Evolutionary conservation across 2,888 invertebrate species (phyloP).

Genomic region (Leptinotarsa peninsularis): DNA sequence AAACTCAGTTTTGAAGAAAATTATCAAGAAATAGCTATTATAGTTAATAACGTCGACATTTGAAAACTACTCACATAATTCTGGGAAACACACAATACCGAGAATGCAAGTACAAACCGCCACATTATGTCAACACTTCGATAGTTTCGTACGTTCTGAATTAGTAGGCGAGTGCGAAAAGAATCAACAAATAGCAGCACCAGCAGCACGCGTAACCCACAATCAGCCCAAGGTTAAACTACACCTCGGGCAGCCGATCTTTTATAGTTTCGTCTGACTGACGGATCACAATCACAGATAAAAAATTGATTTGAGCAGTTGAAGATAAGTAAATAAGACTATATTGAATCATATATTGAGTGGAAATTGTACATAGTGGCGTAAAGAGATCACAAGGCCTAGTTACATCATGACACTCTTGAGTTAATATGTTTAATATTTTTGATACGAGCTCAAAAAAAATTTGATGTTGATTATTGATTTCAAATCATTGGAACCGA

Average conservation of each 20-base stretch:
- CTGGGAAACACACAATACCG: constrained; percentile 5
- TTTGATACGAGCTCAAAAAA: no score
- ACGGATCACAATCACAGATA: not conserved
- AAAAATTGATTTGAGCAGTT: not conserved
- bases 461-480: no score
- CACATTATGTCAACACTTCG: constrained; percentile 6
- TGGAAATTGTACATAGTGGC: no score
- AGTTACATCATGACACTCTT: no score
- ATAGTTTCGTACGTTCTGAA: constrained; percentile 8
- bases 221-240: constrained; percentile 2
- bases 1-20: not conserved
- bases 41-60: not conserved
- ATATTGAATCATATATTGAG: not conserved
- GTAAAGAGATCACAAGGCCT: no score
- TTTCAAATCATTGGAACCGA: no score
- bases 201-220: not conserved
- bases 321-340: not conserved
- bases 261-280: not conserved
- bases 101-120: not conserved
- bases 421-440: no score
- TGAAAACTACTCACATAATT: constrained; percentile 8
- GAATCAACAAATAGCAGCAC: not conserved
- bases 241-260: no score
- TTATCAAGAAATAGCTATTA: not conserved
- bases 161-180: not conserved